Evolutionary conservation across 2,797 vertebrate species (phyloP), one percentile per base, ranked within the genome.

Genomic region (Melanogrammus aeglefinus): DNA sequence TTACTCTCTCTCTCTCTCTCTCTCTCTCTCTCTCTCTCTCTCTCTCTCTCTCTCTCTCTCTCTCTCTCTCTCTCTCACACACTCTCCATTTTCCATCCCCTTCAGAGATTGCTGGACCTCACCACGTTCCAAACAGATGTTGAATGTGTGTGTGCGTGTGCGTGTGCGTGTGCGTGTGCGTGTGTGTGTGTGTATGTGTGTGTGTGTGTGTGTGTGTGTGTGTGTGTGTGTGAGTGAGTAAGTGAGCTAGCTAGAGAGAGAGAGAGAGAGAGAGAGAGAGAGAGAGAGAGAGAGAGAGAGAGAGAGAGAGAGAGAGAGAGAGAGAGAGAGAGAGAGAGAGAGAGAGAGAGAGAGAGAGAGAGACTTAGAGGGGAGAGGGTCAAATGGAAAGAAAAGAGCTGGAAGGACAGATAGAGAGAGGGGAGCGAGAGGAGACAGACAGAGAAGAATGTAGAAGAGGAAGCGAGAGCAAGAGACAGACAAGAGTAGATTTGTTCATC

Each of bases 41-140:
- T 21, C 47, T 51, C 14, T 51, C 47, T 51, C 16, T 51, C 47
- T 3, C 14, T 57, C 47, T 57, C 57, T 8, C 57, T 63, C 51
- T 63, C 70, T 78, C 44, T 79, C 81, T 41, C 51, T 9, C 74
- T 39, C 73, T 82, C 74, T 44, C 16, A 6, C 72, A 75, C 78
- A 10, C 79, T 79, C 57, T 75, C 81, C 78, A 78, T 87, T 90
- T 88, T 91, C 89, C 86, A 33, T 86, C 83, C 77, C 84, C 80
- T 81, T 76, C 82, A 77, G 76, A 14, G 16, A 74, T 14, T 21
- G 47, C 47, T 75, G 80, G 76, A 74, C 81, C 82, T 78, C 16
- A 6, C 75, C 78, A 85, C 82, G 82, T 86, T 91, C 84, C 83
- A 79, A 86, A 84, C 88, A 92, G 88, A 91, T 90, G 87, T 88